These are phyloP conservation scores for Torymus tubicola DNA, from an alignment of 2,888 invertebrate species.

Conservation along the genomic window DNA sequence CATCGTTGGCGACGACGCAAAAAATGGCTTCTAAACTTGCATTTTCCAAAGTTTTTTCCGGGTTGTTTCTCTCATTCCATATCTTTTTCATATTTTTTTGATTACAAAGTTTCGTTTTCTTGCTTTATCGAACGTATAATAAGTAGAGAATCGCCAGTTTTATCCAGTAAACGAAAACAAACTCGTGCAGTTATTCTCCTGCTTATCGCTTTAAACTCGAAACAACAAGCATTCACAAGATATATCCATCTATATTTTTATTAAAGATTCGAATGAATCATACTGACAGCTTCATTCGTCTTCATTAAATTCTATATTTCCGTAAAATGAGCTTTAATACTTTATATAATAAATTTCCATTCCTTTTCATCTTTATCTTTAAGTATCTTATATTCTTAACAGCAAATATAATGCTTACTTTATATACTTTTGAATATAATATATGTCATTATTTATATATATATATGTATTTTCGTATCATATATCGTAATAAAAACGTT, in stretches of 20 bases:
- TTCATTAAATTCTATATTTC: conserved; percentile 28
- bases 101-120: conserved; percentile 28
- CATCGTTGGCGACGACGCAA: conserved; percentile 3
- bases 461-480: conserved; percentile 17
- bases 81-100: conserved; percentile 13
- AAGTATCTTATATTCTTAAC: conserved; percentile 49
- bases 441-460: conserved; percentile 18
- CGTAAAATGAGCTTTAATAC: conserved; percentile 13
- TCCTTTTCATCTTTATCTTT: background rate
- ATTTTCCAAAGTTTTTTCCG: conserved; percentile 14
- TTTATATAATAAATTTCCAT: conserved; percentile 35
- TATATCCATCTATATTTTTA: conserved; percentile 12
- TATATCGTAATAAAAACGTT: conserved; percentile 17
- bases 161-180: conserved; percentile 55
- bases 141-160: conserved; percentile 40
- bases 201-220: conserved; percentile 15
- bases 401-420: conserved; percentile 51
- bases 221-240: conserved; percentile 42
- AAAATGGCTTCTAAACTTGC: conserved; percentile 31
- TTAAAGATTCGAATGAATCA: conserved; percentile 19
- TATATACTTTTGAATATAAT: conserved; percentile 39
- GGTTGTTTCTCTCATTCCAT: background rate
- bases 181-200: conserved; percentile 8
- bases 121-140: conserved; percentile 38
- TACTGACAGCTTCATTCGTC: conserved; percentile 15